Evolutionary conservation across 92 coral and sea anemone species (phyloP).

Genomic region (Isaurus tuberculatus): DNA sequence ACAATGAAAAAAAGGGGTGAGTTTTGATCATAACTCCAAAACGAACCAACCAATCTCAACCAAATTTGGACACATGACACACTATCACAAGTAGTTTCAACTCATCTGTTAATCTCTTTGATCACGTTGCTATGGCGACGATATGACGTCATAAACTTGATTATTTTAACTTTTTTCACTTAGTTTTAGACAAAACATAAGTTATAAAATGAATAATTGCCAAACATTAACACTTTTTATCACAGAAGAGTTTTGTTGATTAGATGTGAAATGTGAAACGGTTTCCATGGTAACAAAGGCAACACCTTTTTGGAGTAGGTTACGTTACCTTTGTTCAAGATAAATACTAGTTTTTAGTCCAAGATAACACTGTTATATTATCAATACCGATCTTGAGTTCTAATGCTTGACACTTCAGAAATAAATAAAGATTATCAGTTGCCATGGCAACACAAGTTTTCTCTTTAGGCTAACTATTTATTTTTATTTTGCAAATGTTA

Average conservation of each 20-base stretch:
- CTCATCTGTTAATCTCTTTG: neutral
- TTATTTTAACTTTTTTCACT: slow-evolving; percentile 4
- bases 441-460: slow-evolving; percentile 10
- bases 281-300: slow-evolving; percentile 15
- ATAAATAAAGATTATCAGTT: neutral
- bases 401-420: neutral
- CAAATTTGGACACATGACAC: slow-evolving; percentile 25
- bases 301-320: slow-evolving; percentile 9
- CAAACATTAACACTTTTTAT: neutral
- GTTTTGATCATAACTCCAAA: slow-evolving; percentile 8
- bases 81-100: neutral
- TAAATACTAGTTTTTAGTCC: slow-evolving; percentile 1
- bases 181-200: neutral
- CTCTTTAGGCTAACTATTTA: neutral
- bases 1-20: neutral
- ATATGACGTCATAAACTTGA: neutral
- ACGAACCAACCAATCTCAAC: slow-evolving; percentile 27
- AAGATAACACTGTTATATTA: neutral
- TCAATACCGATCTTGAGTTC: slow-evolving; percentile 3
- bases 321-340: neutral
- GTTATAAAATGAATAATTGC: neutral
- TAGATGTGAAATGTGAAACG: neutral
- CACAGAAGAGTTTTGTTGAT: neutral
- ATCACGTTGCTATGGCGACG: slow-evolving; percentile 16
- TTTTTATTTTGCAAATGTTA: neutral